Evolutionary conservation across 2,797 vertebrate species (phyloP), one percentile per base, ranked within the genome.

Genomic region (Hydrophis major): DNA sequence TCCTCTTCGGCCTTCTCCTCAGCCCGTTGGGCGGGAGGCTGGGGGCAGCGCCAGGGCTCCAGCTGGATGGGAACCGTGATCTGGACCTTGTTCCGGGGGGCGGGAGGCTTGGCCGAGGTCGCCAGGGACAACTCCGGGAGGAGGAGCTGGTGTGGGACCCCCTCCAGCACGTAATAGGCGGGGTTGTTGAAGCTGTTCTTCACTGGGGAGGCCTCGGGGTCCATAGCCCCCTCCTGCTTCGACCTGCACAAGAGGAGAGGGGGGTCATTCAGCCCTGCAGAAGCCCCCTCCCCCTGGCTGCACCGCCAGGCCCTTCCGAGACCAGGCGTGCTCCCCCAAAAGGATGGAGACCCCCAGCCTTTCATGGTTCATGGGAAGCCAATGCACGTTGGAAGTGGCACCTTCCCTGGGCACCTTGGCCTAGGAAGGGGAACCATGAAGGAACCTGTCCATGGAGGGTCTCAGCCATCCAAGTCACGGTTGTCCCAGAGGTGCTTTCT

Each of bases 161-260:
- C 99, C 94, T 99, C 99, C 89, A 99, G 97, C 93, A 99, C 99
- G 83, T 99, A 99, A 97, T 99, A 99, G 14, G 99, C 99, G 0
- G 99, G 99, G 94, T 99, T 99, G 95, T 99, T 99, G 98, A 99
- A 99, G 97, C 99, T 99, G 98, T 99, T 99, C 96, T 99, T 99
- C 95, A 97, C 96, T 0, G 97, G 95, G 8, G 95, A 7, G 0
- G 97, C 97, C 22, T 98, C 98, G 0, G 95, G 95, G 1, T 99
- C 99, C 0, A 96, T 55, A 11, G 96, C 37, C 10, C 37, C 10
- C 3, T 99, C 99, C 86, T 94, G 97, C 95, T 98, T 99, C 13
- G 97, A 95, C 96, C 99, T 99, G 95, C 0, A 0, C 93, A 93
- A 74, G 57, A 61, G 13, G 16, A 86, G n/a, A 78, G 0, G 86